Evolutionary conservation across 2,113 vertebrate genomes (phyloP), one percentile per base, ranked within the genome.

Genomic region (Charadrius vociferus): DNA sequence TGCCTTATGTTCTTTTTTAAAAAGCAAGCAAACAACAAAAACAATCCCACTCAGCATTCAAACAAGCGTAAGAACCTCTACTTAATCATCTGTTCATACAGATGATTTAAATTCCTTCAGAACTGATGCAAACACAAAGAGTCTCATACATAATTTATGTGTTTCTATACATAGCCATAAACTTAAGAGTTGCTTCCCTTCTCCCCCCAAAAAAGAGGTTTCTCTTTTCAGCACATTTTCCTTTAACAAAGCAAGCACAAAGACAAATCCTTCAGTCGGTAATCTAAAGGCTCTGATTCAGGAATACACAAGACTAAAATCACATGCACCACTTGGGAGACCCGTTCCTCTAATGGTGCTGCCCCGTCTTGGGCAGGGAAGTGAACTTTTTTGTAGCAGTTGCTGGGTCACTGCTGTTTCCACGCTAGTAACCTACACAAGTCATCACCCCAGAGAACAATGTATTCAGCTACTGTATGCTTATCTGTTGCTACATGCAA

Each of bases 141-240:
- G 12, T 62, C 30, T 73, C 2, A 16, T 3, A 66, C 3, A 21
- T 24, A 78, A 66, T 58, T 29, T 34, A 21, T 7, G 9, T 73
- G 61, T 34, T 56, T 85, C 12, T 81, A 61, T 47, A 74, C 22
- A 26, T 12, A 70, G 13, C 17, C 34, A 68, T 56, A 50, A 55
- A 41, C 14, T 49, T 53, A 43, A 43, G 36, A 71, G 18, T 55
- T 72, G 8, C 17, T 72, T 49, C 6, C 9, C 9, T 29, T 58
- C 24, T 6, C 3, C 6, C 6, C 3, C 1, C 1, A 12, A 61
- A 82, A 34, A 47, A 56, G 3, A 53, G 2, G 12, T 15, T 32
- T 71, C n/a, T 72, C n/a, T 55, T 32, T 22, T 15, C 20, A 81
- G 26, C 9, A 84, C 10, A 23, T 73, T 89, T 29, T 77, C 21